phyloP scores from a whole-genome alignment of 2,113 vertebrate genomes.

The Columba janthina region DNA sequence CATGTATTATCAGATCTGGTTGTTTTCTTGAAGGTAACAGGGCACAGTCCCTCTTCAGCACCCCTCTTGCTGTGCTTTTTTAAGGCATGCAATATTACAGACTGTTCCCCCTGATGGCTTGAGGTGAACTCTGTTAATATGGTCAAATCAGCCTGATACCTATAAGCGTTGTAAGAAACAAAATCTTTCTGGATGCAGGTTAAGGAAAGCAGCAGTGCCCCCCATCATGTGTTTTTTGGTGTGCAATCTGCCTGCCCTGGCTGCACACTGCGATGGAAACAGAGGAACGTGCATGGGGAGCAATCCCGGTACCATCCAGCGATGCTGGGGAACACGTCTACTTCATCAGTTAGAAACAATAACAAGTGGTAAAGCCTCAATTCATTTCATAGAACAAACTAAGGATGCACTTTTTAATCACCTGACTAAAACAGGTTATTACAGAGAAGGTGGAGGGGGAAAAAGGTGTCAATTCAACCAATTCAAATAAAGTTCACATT shows the following conservation, averaged over 20 bases:
- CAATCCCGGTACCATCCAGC: neutral
- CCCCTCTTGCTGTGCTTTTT: neutral
- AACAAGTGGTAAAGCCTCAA: neutral
- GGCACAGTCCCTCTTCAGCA: neutral
- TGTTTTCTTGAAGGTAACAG: neutral
- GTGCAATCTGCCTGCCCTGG: no score
- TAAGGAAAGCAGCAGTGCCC: neutral
- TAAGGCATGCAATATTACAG: neutral
- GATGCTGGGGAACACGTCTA: neutral
- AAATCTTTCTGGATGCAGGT: neutral
- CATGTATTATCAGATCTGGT: neutral
- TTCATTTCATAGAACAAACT: neutral
- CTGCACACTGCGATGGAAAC: accelerated
- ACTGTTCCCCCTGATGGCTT: no score
- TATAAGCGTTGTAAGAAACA: neutral
- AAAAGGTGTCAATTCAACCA: neutral
- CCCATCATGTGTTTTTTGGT: neutral
- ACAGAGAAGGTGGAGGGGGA: neutral
- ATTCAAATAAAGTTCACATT: neutral
- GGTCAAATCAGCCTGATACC: neutral
- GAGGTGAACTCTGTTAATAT: neutral
- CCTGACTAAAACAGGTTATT: neutral
- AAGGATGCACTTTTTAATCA: neutral
- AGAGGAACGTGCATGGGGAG: accelerated
- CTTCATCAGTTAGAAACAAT: neutral